Evolutionary conservation across 37 sponge, comb jelly and placozoan genomes (phyloP), one percentile per base, ranked within the genome.

Genomic region (Amphimedon queenslandica): DNA sequence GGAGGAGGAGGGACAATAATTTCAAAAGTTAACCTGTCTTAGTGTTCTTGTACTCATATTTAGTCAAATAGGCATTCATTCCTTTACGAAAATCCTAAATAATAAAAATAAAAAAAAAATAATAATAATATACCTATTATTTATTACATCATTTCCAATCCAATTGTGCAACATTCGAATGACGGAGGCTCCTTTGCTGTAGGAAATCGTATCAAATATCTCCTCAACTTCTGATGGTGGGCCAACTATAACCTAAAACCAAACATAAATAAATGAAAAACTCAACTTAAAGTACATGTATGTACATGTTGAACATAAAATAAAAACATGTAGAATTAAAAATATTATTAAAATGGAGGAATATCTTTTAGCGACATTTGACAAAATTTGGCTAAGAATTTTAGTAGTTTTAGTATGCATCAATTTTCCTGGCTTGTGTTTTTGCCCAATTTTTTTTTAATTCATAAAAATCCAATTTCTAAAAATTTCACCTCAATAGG

Each of bases 121-220:
- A n/a, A n/a, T n/a, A n/a, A n/a, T n/a, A n/a, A n/a, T n/a, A n/a
- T n/a, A n/a, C n/a, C n/a, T n/a, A n/a, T n/a, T n/a, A n/a, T n/a
- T n/a, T n/a, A n/a, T n/a, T 63, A 86, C 84, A 73, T 90, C 82
- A 51, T 93, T 86, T 43, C 98, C 98, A 0, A 97, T 84, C 82
- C 87, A 91, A 72, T 82, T 74, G 43, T 94, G 84, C 40, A 96
- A 55, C 96, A 96, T 96, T 1, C 88, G 63, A 43, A 96, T 86
- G 81, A 96, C 69, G 33, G 88, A 87, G 58, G 97, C 87, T 16
- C 98, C 98, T 75, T 96, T 96, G 73, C 81, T 51, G 84, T 96
- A 96, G 18, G 94, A 93, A 66, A 96, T 96, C 36, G 84, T 61
- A 80, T 96, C 98, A 82, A 96, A 96, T 28, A 96, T 96, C 85